Base-by-base conservation (phyloP, 2,797 vertebrate species). In the Peromyscus melanophrys region DNA sequence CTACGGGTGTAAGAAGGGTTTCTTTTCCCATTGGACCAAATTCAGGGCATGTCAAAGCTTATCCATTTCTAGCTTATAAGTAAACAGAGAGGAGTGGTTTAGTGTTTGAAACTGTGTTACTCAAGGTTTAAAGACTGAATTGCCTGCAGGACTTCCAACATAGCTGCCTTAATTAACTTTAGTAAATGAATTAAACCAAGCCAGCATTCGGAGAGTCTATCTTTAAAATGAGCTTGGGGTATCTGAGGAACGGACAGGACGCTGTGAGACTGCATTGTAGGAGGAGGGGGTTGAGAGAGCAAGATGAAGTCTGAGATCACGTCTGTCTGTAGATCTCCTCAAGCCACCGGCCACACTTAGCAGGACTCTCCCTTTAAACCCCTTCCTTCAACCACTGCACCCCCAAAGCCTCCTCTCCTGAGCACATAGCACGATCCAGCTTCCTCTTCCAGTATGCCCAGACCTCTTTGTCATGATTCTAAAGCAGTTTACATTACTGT, bases 141-240 rank as follows among this genome's bases (percentile, higher is more conserved):
- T 96, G 82, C 81, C 95, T 83, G 10, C 23, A 34, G 87, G 92
- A 86, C 87, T 96, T 97, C 49, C 77, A 52, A 82, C 77, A 34
- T 90, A 63, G 49, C 65, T 95, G 21, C 49, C 94, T 90, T 89
- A 89, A 96, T 94, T 96, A 89, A 92, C 63, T 95, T 82, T 69
- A 75, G 81, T 92, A 92, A 84, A 89, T 92, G 95, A 63, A 73
- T 81, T 92, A 92, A 92, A 37, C 2, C 23, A 92, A 91, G 31
- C 69, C 82, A 83, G 71, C 49, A 83, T 71, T 88, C 2, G 34
- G 67, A 87, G 5, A 78, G 29, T 85, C 73, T 59, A 0, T 88
- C 88, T 92, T 94, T 23, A 63, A 94, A 96, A 84, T 77, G n/a
- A 96, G 37, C 49, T 69, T 67, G 57, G 73, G 17, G 34, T 63